phyloP scores from a whole-genome alignment of 2,797 vertebrate genomes.

The Thunnus albacares region DNA sequence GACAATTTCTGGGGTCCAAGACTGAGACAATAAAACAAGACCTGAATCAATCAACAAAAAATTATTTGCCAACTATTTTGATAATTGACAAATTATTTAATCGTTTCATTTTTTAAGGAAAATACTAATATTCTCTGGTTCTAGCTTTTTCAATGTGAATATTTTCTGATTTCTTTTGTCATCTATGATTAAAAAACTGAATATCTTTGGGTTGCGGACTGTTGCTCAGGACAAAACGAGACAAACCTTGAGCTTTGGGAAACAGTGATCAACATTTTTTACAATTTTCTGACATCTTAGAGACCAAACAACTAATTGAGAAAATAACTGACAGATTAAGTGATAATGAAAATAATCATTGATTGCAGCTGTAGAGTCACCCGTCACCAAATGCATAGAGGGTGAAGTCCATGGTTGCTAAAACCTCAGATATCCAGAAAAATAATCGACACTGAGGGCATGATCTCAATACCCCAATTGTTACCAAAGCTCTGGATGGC shows the following conservation, averaged over 20 bases:
- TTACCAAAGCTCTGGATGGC: not conserved
- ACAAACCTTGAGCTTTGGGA: too few relatives aligned
- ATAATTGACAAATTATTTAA: not conserved
- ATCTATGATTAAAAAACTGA: too few relatives aligned
- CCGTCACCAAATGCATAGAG: too few relatives aligned
- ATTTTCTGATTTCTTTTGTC: too few relatives aligned
- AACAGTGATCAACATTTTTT: too few relatives aligned
- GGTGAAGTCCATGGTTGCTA: too few relatives aligned
- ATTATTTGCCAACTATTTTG: not conserved
- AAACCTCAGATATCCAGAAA: too few relatives aligned
- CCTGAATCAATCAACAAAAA: not conserved
- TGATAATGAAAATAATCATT: not conserved
- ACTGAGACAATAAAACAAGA: not conserved
- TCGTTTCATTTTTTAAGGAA: not conserved
- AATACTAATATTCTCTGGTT: not conserved
- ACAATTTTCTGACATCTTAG: too few relatives aligned
- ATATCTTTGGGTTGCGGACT: too few relatives aligned
- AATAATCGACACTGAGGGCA: too few relatives aligned
- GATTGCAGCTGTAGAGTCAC: not conserved
- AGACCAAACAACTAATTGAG: not conserved
- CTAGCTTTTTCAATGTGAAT: too few relatives aligned
- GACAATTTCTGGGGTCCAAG: not conserved
- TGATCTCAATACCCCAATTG: not conserved
- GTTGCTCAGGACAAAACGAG: too few relatives aligned
- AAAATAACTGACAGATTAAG: not conserved